phyloP scores from a whole-genome alignment of 2,113 vertebrate genomes.

The Lipophrys pholis region DNA sequence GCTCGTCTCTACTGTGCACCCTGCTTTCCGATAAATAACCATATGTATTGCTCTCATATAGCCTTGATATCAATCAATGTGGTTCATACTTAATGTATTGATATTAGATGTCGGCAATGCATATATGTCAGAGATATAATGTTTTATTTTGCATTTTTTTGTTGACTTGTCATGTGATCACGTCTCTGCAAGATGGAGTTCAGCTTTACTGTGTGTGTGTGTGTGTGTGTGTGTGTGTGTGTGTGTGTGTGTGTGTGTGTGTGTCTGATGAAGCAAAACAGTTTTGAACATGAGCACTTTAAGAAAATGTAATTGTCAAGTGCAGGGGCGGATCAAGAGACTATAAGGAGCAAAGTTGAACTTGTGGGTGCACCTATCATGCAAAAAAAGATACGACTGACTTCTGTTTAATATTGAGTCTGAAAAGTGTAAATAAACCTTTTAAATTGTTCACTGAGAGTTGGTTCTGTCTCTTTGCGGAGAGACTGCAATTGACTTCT shows the following conservation, averaged over 20 bases:
- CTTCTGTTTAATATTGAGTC: too few relatives aligned
- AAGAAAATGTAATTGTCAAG: neutral
- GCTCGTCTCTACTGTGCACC: constrained; percentile 3
- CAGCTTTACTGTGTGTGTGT: constrained; percentile 1
- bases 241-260: neutral
- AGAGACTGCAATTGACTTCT: too few relatives aligned
- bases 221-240: constrained; percentile 7
- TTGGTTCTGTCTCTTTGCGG: too few relatives aligned
- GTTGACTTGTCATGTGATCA: constrained; percentile 34
- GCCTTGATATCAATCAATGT: constrained; percentile 14
- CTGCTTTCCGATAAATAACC: constrained; percentile 13
- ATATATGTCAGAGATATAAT: constrained; percentile 1
- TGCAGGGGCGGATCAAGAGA: too few relatives aligned
- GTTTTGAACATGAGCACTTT: neutral
- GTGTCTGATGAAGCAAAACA: neutral
- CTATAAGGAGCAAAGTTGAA: too few relatives aligned
- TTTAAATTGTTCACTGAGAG: too few relatives aligned
- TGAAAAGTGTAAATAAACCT: too few relatives aligned
- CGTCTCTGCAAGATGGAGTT: too few relatives aligned
- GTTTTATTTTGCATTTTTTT: neutral
- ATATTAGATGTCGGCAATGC: constrained; percentile 20
- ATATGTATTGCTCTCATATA: neutral
- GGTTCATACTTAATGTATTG: constrained; percentile 19
- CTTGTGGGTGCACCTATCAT: too few relatives aligned
- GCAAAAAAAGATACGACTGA: too few relatives aligned